Conservation (phyloP, 2,888 invertebrate species). For the Trisateles emortualis region DNA sequence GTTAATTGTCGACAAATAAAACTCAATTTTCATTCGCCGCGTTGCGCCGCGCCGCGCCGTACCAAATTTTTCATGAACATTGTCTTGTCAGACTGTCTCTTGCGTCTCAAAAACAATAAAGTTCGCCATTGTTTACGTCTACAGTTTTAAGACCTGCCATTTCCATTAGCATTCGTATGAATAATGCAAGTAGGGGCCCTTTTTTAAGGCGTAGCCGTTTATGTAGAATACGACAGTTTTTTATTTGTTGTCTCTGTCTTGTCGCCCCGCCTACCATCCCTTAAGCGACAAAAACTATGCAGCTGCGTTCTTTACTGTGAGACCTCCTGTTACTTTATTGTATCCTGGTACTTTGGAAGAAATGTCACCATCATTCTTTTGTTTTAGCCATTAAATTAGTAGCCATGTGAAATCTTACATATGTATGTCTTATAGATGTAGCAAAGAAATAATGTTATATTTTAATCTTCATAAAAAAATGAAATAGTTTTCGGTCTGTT, state of each 20-base stretch:
- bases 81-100: slow-evolving; percentile 30
- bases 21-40: slow-evolving; percentile 45
- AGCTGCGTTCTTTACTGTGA: slow-evolving; percentile 22
- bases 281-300: slow-evolving; percentile 35
- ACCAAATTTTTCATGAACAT: slow-evolving; percentile 49
- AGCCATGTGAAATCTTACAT: neutral
- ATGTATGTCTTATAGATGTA: neutral
- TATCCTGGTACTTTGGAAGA: slow-evolving; percentile 51
- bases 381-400: slow-evolving; percentile 22
- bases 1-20: slow-evolving; percentile 59
- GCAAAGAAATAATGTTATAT: neutral
- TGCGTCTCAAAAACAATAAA: slow-evolving; percentile 57
- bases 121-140: slow-evolving; percentile 59
- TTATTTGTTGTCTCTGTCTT: slow-evolving; percentile 50
- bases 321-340: slow-evolving; percentile 33
- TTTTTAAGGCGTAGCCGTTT: slow-evolving; percentile 50
- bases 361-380: slow-evolving; percentile 49
- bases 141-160: slow-evolving; percentile 62
- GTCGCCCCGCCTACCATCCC: slow-evolving; percentile 37
- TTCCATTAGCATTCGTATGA: slow-evolving; percentile 68
- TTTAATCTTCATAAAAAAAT: too few relatives aligned
- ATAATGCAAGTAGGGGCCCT: slow-evolving; percentile 63
- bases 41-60: too few relatives aligned
- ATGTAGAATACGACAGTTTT: slow-evolving; percentile 44
- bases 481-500: neutral